phyloP scores from a whole-genome alignment of 2,888 invertebrate genomes.

The Cryptophagus acutangulus region DNA sequence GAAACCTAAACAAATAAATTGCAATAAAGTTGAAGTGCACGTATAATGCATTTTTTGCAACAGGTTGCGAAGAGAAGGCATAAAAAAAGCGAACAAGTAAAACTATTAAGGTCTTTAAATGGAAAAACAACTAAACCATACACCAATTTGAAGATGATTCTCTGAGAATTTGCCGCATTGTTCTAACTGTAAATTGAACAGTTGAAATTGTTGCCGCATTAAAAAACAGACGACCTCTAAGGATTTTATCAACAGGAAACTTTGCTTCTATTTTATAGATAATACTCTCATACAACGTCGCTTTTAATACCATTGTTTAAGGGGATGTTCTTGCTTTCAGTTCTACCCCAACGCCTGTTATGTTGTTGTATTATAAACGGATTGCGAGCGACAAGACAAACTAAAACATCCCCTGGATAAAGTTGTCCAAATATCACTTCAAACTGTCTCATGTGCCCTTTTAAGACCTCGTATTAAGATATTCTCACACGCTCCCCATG shows the following conservation, averaged over 20 bases:
- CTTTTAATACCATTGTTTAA: not conserved
- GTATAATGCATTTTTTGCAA: too few species aligned
- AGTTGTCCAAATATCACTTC: conserved; percentile 1
- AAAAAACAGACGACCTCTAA: too few species aligned
- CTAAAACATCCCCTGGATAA: not conserved
- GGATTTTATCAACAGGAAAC: too few species aligned
- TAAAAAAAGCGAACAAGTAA: not conserved
- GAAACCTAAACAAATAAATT: too few species aligned
- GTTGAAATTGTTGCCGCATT: too few species aligned
- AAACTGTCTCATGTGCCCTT: too few species aligned
- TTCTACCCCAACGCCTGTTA: not conserved
- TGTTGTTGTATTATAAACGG: not conserved
- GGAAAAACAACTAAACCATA: not conserved
- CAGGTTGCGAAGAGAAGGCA: too few species aligned
- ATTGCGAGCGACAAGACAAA: not conserved
- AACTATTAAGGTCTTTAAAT: not conserved
- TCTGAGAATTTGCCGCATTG: conserved; percentile 1
- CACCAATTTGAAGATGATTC: not conserved
- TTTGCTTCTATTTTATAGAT: too few species aligned
- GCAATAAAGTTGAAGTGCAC: too few species aligned
- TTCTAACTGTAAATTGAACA: not conserved
- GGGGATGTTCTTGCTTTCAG: conserved; percentile 2
- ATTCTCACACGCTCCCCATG: too few species aligned
- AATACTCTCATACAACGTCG: too few species aligned
- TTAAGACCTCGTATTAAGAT: too few species aligned